Conservation (phyloP, 2,888 invertebrate genomes). For the Eupithecia exiguata region DNA sequence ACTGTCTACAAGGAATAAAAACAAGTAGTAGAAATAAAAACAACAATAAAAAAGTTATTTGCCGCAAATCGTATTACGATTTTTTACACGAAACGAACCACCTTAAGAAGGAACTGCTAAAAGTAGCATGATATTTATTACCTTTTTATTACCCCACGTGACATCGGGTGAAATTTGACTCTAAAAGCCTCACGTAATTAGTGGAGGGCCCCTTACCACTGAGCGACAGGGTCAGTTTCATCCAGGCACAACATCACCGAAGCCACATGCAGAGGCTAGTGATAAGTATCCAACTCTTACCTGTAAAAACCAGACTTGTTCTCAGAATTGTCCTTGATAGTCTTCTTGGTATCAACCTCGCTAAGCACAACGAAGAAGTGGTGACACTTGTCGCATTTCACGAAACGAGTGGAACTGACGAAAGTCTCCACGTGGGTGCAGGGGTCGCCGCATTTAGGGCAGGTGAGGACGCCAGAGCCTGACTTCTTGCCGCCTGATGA, state of each 20-base stretch:
- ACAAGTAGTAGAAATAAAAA: too few species aligned
- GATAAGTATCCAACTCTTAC: constrained; percentile 50
- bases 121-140: too few species aligned
- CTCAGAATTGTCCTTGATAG: constrained; percentile 90
- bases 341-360: constrained; percentile 95
- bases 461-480: constrained; percentile 88
- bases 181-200: too few species aligned
- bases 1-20: too few species aligned
- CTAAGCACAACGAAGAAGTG: constrained; percentile 98
- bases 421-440: constrained; percentile 98
- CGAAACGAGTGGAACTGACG: constrained; percentile 97
- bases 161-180: too few species aligned
- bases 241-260: background rate
- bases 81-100: too few species aligned
- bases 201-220: background rate
- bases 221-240: background rate
- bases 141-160: too few species aligned
- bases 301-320: constrained; percentile 87
- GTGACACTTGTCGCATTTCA: constrained; percentile 99
- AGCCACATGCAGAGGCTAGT: too few species aligned
- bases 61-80: too few species aligned
- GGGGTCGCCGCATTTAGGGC: constrained; percentile 98
- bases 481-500: constrained; percentile 86
- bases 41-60: too few species aligned
- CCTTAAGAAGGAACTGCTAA: too few species aligned